Base-by-base conservation (phyloP, 2,797 vertebrate species). In the Anguilla obscura region DNA sequence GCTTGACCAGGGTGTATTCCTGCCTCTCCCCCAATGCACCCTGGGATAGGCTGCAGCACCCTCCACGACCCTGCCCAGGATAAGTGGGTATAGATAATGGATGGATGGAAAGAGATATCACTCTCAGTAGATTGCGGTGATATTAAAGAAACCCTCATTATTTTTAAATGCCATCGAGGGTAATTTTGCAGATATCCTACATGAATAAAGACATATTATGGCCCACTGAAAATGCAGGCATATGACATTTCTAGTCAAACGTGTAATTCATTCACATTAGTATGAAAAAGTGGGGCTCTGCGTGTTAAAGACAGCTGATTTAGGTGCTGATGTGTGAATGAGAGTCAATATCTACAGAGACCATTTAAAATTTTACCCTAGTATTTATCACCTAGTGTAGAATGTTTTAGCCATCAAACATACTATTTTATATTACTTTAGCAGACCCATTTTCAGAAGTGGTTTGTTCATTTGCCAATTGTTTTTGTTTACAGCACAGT, bases 121-220 rank as follows among this genome's bases (percentile, higher is more conserved):
- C 84, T 56, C 52, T 84, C n/a, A 83, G 58, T 87, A n/a, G 45
- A 54, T 54, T 85, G 52, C 63, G 16, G 63, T 52, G 30, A 85
- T 87, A 52, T 33, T 36, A 48, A 74, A 52, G 33, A 85, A 85
- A 66, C 33, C 27, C 30, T 69, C 79, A 83, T 87, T 84, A 69
- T 54, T 7, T 60, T 48, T 30, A 88, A 45, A 84, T 71, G 48
- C 30, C 63, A 36, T 48, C 21, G 48, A 66, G 21, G 16, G 14
- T 12, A 48, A 87, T 84, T 12, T 7, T 58, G 56, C 16, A 48
- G 16, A 86, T 66, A 8, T 12, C 12, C 12, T 4, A 7, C 24
- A 2, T 50, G 24, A 33, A 14, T 88, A 45, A 33, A 85, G 66
- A 76, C 54, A 74, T 71, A 88, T 66, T 74, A 50, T 18, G 58